Conservation (phyloP, 2,797 vertebrate species). For the Sebastes wilsoni region DNA sequence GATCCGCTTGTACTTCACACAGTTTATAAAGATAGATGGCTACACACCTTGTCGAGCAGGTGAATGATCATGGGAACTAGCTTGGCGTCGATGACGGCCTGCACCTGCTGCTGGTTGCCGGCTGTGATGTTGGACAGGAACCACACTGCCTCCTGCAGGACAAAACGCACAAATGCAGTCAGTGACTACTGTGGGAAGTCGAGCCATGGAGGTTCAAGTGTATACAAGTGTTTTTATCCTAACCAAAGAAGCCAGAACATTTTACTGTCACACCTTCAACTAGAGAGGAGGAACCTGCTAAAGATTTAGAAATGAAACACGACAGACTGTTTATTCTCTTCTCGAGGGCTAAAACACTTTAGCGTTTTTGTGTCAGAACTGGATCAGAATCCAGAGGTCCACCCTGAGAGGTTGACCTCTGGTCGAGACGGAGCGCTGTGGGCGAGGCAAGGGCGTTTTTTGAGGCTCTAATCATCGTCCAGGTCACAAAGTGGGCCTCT, state of each 20-base stretch:
- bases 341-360: neutral
- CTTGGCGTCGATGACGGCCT: constrained; percentile 97
- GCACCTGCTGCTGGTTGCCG: constrained; percentile 99
- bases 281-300: no score
- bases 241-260: neutral
- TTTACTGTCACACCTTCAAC: neutral
- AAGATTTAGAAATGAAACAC: neutral
- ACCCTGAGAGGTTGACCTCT: constrained; percentile 63
- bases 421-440: constrained; percentile 79
- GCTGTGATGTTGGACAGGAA: constrained; percentile 99
- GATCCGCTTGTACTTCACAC: neutral
- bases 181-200: neutral
- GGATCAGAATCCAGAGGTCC: constrained; percentile 82
- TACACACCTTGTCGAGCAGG: constrained; percentile 95
- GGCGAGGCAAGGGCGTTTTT: constrained; percentile 71
- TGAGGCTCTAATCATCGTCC: constrained; percentile 92
- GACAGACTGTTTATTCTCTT: neutral
- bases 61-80: constrained; percentile 99
- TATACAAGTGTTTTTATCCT: neutral
- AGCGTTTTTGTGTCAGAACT: neutral
- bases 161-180: constrained; percentile 39
- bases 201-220: neutral
- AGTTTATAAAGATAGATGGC: neutral
- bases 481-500: constrained; percentile 79
- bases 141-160: constrained; percentile 97